These are phyloP conservation scores for Erpetoichthys calabaricus DNA, from an alignment of 2,797 vertebrate species.

Conservation along the genomic window DNA sequence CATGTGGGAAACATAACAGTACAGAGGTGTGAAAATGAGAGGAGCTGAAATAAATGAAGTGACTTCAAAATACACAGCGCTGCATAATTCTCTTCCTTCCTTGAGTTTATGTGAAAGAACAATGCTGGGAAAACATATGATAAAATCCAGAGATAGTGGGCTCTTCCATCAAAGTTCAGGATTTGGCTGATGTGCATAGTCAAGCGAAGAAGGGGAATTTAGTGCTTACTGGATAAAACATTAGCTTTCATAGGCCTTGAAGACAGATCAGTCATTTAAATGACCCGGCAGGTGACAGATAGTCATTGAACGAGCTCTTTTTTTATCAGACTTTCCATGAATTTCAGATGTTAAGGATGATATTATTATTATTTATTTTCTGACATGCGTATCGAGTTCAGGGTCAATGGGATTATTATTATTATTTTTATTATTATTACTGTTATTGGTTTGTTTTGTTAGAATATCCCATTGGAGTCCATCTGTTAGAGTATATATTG, in stretches of 20 bases:
- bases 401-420: too few relatives aligned
- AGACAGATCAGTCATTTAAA: slow-evolving; percentile 7
- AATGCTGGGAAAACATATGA: not conserved
- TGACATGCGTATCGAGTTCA: too few relatives aligned
- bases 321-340: slow-evolving; percentile 1
- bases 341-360: not conserved
- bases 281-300: not conserved
- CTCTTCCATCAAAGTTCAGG: not conserved
- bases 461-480: too few relatives aligned
- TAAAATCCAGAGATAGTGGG: not conserved
- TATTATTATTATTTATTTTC: too few relatives aligned
- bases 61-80: slow-evolving; percentile 1
- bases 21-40: too few relatives aligned
- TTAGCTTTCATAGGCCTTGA: slow-evolving; percentile 6
- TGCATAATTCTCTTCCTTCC: not conserved
- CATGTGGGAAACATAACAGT: too few relatives aligned
- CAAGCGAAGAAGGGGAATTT: not conserved
- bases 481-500: too few relatives aligned
- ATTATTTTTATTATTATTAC: too few relatives aligned
- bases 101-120: slow-evolving; percentile 1
- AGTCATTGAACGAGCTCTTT: slow-evolving; percentile 8
- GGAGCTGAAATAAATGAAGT: not conserved
- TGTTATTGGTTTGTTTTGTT: too few relatives aligned
- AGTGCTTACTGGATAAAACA: slow-evolving; percentile 10
- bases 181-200: not conserved